Evolutionary conservation across 2,113 vertebrate species (phyloP).

Genomic region (Prunella himalayana): DNA sequence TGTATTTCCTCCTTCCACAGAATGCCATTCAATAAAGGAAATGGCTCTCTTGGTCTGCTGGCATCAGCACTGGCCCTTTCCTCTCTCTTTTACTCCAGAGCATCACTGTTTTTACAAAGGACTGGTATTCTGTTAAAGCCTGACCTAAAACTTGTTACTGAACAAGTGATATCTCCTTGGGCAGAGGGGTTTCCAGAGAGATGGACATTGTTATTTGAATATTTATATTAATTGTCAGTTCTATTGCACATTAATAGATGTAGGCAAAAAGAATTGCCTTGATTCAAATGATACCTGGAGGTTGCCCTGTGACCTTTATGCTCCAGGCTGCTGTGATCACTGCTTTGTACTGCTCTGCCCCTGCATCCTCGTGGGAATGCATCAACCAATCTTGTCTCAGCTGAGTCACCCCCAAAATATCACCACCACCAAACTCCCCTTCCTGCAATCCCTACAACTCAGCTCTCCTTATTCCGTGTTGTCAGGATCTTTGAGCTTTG

Average conservation of each 20-base stretch:
- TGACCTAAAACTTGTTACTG: background rate
- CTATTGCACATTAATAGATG: background rate
- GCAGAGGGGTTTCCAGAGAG: background rate
- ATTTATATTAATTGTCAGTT: background rate
- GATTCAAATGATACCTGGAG: background rate
- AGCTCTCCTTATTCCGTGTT: background rate
- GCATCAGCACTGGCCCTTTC: background rate
- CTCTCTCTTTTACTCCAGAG: background rate
- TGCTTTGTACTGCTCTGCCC: background rate
- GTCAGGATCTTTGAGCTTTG: background rate
- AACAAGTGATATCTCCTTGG: background rate
- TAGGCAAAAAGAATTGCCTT: background rate
- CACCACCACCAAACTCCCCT: background rate
- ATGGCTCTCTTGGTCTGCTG: background rate
- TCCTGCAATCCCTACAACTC: background rate
- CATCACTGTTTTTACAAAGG: background rate
- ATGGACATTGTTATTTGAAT: background rate
- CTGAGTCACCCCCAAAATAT: background rate
- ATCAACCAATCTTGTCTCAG: background rate
- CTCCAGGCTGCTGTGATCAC: background rate
- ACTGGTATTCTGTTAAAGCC: background rate
- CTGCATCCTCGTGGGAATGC: background rate
- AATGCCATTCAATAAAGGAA: background rate
- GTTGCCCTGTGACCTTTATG: background rate
- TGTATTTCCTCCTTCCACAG: background rate